Evolutionary conservation across 2,797 vertebrate genomes (phyloP).

Genomic region (Periparus ater): DNA sequence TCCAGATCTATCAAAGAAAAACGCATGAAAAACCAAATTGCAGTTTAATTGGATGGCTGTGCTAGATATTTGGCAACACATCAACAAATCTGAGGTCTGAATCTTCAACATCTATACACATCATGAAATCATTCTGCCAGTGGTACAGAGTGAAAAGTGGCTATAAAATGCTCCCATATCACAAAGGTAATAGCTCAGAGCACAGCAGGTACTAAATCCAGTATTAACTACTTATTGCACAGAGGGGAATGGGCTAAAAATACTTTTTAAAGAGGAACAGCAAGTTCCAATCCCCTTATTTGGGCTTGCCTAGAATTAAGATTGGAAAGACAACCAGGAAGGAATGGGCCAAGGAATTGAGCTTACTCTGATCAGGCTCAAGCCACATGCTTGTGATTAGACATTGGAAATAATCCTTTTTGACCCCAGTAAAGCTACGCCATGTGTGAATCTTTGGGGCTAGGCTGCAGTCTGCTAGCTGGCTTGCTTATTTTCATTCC

Average conservation of each 20-base stretch:
- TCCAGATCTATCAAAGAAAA: neutral
- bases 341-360: neutral
- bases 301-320: neutral
- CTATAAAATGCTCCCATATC: slow-evolving; percentile 32
- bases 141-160: neutral
- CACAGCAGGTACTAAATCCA: slow-evolving; percentile 42
- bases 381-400: neutral
- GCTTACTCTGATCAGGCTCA: neutral
- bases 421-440: neutral
- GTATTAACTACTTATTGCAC: slow-evolving; percentile 31
- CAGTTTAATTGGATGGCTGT: slow-evolving; percentile 22
- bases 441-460: neutral
- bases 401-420: neutral
- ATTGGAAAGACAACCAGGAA: neutral
- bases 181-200: slow-evolving; percentile 43
- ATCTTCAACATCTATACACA: slow-evolving; percentile 7
- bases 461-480: neutral
- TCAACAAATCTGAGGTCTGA: neutral
- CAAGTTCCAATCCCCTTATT: neutral
- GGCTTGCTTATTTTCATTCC: neutral
- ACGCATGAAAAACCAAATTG: slow-evolving; percentile 7
- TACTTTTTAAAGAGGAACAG: neutral
- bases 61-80: slow-evolving; percentile 6
- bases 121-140: slow-evolving; percentile 27
- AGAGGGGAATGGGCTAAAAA: neutral